Percentiles rank a stretch among this genome's conserved stretches.
These are phyloP conservation scores for Rhinopomastus cyanomelas DNA, from an alignment of 2,113 vertebrate genomes.

Conservation along the genomic window DNA sequence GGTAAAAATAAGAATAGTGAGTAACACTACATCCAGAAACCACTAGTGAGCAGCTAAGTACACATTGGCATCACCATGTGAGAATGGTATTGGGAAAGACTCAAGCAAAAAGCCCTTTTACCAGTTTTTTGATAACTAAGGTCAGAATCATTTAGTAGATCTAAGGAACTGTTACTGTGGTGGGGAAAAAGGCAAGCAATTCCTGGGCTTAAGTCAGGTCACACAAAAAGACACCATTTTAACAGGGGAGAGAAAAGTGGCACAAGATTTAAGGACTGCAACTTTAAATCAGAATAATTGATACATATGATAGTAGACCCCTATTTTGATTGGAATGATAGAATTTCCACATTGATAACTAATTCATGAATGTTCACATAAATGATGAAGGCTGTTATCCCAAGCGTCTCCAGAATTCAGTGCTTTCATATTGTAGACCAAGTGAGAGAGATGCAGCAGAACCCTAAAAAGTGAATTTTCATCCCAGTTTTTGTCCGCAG, in stretches of 20 bases:
- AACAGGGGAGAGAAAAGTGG: background rate
- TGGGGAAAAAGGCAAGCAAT: no score
- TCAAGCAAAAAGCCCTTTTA: background rate
- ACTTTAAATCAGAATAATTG: background rate
- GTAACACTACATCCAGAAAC: background rate
- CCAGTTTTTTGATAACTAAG: background rate
- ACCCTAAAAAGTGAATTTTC: background rate
- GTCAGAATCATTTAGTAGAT: background rate
- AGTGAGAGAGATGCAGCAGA: background rate
- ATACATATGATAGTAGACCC: background rate
- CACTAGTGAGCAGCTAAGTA: background rate
- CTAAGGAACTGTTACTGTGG: background rate
- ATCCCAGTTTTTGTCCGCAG: background rate
- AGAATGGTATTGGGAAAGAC: background rate
- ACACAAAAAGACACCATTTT: background rate
- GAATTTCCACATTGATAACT: background rate
- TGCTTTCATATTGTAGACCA: background rate
- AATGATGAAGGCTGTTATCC: background rate
- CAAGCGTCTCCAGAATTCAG: background rate
- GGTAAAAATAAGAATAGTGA: background rate
- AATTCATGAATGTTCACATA: accelerated
- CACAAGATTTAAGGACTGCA: background rate
- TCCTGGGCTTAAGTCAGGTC: background rate
- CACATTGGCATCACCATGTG: background rate
- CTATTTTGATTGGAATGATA: background rate